phyloP scores from a whole-genome alignment of 2,113 vertebrate genomes.

The Thalassarche chlororhynchos region DNA sequence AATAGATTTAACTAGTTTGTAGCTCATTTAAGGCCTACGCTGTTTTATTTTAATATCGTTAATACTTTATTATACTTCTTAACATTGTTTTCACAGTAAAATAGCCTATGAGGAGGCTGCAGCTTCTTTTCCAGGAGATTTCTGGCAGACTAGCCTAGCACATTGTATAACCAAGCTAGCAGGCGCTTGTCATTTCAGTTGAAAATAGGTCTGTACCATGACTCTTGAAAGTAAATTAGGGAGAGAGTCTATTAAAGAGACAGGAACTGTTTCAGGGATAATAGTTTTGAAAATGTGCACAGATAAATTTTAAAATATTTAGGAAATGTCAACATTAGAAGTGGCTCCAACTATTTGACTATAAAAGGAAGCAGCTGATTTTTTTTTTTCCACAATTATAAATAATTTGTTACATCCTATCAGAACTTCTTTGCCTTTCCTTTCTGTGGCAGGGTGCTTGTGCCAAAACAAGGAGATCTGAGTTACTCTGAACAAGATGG shows the following conservation, averaged over 20 bases:
- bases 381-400: slow-evolving; percentile 5
- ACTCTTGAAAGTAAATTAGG: slow-evolving; percentile 67
- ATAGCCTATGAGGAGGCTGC: neutral
- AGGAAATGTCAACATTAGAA: slow-evolving; percentile 35
- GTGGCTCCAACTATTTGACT: slow-evolving; percentile 27
- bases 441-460: slow-evolving; percentile 21
- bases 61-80: slow-evolving; percentile 70
- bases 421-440: slow-evolving; percentile 43
- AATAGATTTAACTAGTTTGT: slow-evolving; percentile 61
- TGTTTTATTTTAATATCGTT: slow-evolving; percentile 64
- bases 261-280: slow-evolving; percentile 36
- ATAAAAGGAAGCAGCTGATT: slow-evolving; percentile 42
- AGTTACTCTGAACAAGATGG: neutral
- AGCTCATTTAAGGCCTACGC: slow-evolving; percentile 53
- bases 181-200: neutral
- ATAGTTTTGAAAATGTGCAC: slow-evolving; percentile 56
- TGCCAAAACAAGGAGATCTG: slow-evolving; percentile 58
- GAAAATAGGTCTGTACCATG: slow-evolving; percentile 26
- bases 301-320: slow-evolving; percentile 67
- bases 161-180: neutral
- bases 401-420: slow-evolving; percentile 58
- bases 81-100: slow-evolving; percentile 51
- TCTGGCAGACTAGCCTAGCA: slow-evolving; percentile 21
- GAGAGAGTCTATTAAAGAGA: slow-evolving; percentile 42
- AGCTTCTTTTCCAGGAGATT: slow-evolving; percentile 19